A percentile compares a stretch with the other conserved stretches of the same genome.
Conservation (phyloP, 2,888 invertebrate species). For the Drosophila infuscata region DNA sequence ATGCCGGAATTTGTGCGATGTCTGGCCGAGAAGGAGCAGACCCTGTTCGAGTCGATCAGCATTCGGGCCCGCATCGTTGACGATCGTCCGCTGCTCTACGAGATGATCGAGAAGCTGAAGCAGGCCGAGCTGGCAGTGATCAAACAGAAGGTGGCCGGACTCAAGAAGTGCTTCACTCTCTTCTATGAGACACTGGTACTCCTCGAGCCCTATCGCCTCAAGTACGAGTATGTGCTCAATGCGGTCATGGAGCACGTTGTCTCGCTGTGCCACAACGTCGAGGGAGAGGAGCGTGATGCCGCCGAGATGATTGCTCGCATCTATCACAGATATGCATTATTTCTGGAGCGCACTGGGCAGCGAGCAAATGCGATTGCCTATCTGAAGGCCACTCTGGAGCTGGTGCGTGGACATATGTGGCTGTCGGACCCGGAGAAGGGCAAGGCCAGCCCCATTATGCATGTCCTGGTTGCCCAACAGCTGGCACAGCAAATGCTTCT, state of each 20-base stretch:
- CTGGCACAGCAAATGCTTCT: conserved; percentile 62
- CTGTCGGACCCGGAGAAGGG: conserved; percentile 52
- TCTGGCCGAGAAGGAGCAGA: conserved; percentile 71
- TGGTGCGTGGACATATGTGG: conserved; percentile 75
- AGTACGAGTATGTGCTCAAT: conserved; percentile 71
- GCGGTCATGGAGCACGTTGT: conserved; percentile 71
- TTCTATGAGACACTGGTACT: conserved; percentile 71
- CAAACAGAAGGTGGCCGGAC: conserved; percentile 50
- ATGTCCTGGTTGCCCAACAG: conserved; percentile 60
- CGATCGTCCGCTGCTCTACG: conserved; percentile 61
- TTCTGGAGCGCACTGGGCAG: conserved; percentile 47
- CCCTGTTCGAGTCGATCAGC: conserved; percentile 52
- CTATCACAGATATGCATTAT: conserved; percentile 66
- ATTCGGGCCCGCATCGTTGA: conserved; percentile 68
- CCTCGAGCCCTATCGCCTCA: conserved; percentile 60
- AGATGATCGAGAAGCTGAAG: conserved; percentile 71
- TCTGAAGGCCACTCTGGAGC: conserved; percentile 59
- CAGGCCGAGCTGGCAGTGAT: conserved; percentile 70
- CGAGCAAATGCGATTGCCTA: conserved; percentile 58
- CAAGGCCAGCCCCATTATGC: conserved; percentile 54
- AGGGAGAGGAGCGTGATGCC: conserved; percentile 54
- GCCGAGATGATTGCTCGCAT: conserved; percentile 74
- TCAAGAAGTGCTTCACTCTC: conserved; percentile 57
- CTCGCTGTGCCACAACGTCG: conserved; percentile 56
- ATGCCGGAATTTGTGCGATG: conserved; percentile 71